Base-by-base conservation (phyloP, 2,888 invertebrate species). In the Leistus spinibarbis region DNA sequence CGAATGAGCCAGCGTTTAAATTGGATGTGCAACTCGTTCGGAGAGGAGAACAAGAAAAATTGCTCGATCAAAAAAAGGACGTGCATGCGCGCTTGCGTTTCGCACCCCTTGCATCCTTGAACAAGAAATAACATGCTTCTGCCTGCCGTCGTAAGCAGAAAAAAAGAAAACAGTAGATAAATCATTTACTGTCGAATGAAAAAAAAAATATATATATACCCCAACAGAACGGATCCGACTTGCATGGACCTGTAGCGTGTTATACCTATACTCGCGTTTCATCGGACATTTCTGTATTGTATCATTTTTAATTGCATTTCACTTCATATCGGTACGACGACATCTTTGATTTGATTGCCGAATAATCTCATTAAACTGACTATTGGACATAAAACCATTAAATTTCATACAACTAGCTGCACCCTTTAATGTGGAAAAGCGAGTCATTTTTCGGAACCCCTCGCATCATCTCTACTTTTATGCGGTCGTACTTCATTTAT, bases 1-100 rank as follows among this genome's bases (percentile, higher is more conserved):
- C 64, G 23, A 16, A 64, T 64, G 27, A 69, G n/a, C 62, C 40
- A n/a, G 24, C 62, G 19, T 56, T 60, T 63, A 70, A 70, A 70
- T 70, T 63, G 70, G 63, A 53, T 70, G 70, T 63, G 54, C 70
- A 70, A 63, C 63, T 70, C 23, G 62, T 70, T 53, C 40, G 40
- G 63, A 62, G 63, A 64, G 40, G 63, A 62, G 63, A 64, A 64
- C 63, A 70, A 70, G 70, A 70, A 54, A 70, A 70, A 70, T 70
- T 54, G 63, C 63, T 63, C 70, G 70, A 70, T 70, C 70, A 63
- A 54, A 64, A n/a, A 70, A 54, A n/a, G 57, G 57, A 69, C 70
- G 70, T 63, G 53, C 68, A 54, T n/a, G n/a, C 56, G 68, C 68
- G 24, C 56, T n/a, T 9, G n/a, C 56, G 56, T 23, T 23, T 22